A percentile compares a stretch with the other conserved stretches of the same genome.
Evolutionary conservation across 2,888 invertebrate species (phyloP).

Genomic region (Tiliacea aurago): DNA sequence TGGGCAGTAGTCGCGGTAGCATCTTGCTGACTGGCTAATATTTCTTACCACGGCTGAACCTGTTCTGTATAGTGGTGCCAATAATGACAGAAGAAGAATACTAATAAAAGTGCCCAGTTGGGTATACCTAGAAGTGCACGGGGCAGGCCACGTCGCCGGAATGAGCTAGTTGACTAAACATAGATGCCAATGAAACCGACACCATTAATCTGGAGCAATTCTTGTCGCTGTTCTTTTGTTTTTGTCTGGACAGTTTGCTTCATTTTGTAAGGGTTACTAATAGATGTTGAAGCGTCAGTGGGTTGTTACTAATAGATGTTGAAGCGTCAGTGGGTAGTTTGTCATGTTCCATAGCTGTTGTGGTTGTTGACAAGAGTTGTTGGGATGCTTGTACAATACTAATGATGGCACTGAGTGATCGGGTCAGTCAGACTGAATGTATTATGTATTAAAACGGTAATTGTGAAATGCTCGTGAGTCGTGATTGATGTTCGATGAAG

Average conservation of each 20-base stretch:
- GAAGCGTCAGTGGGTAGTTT: neutral
- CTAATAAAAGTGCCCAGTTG: too few species aligned
- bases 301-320: too few species aligned
- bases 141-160: too few species aligned
- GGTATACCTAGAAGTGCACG: neutral
- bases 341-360: too few species aligned
- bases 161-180: neutral
- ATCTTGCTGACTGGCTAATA: neutral
- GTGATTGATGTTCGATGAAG: conserved; percentile 1
- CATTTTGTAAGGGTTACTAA: neutral
- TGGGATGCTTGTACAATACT: neutral
- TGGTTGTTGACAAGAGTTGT: neutral
- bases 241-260: neutral
- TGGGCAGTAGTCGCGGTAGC: neutral
- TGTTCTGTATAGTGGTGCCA: neutral
- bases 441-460: neutral
- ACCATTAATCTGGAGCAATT: conserved; percentile 12
- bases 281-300: neutral
- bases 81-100: neutral
- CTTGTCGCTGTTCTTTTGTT: neutral
- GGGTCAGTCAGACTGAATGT: neutral
- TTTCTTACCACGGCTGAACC: neutral
- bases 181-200: neutral
- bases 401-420: conserved; percentile 1
- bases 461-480: conserved; percentile 3